These are phyloP conservation scores for Pseudomyrmex gracilis DNA, from an alignment of 1,140 invertebrate genomes.

Conservation along the genomic window DNA sequence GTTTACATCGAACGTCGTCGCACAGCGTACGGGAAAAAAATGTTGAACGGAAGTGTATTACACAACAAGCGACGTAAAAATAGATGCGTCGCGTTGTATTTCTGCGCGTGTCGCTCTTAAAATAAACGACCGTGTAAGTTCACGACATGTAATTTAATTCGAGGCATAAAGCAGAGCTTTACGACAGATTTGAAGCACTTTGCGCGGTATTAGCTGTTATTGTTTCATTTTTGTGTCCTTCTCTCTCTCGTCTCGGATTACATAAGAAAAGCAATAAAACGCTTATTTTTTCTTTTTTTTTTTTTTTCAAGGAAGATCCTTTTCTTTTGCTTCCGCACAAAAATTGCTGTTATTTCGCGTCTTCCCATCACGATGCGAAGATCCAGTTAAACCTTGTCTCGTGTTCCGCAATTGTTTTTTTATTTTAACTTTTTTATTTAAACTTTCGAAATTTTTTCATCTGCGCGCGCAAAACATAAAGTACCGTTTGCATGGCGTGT, in stretches of 20 bases:
- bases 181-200: conserved; percentile 33
- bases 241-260: not conserved
- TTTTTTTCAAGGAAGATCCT: not conserved
- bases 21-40: not conserved
- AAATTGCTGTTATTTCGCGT: conserved; percentile 4
- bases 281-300: not conserved
- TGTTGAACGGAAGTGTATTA: not conserved
- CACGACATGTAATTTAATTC: conserved; percentile 30
- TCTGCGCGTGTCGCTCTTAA: conserved; percentile 11
- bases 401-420: too few relatives aligned
- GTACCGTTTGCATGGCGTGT: not conserved
- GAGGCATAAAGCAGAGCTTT: conserved; percentile 33
- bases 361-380: not conserved
- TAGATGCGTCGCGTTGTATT: conserved; percentile 14
- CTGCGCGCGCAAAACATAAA: not conserved
- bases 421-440: not conserved
- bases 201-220: conserved; percentile 39
- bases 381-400: not conserved
- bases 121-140: conserved; percentile 32
- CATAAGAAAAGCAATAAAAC: conserved; percentile 7
- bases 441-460: not conserved
- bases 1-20: not conserved
- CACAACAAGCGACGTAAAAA: conserved; percentile 31
- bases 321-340: not conserved
- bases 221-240: conserved; percentile 36